Evolutionary conservation across 2,888 invertebrate species (phyloP).

Genomic region (Dorcus parallelipipedus): DNA sequence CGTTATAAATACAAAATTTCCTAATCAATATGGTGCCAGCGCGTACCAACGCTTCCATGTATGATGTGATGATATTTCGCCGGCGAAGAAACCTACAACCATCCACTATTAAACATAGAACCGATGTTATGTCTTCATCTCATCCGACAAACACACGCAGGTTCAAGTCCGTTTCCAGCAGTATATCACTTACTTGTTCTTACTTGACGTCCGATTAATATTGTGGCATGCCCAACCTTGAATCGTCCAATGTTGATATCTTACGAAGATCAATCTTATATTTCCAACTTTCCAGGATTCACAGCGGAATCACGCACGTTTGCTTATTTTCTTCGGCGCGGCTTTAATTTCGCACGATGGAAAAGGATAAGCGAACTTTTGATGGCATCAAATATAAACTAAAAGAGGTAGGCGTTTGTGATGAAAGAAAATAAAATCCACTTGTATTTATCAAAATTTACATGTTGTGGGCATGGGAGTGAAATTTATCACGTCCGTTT

Average conservation of each 20-base stretch:
- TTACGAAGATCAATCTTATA: conserved; percentile 38
- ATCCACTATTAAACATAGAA: conserved; percentile 26
- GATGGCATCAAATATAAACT: background rate
- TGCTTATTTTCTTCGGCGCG: conserved; percentile 1
- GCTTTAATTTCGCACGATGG: background rate
- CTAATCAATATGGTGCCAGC: conserved; percentile 35
- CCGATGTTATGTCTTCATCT: conserved; percentile 45
- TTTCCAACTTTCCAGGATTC: conserved; percentile 20
- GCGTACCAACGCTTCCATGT: conserved; percentile 27
- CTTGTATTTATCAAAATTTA: conserved; percentile 27
- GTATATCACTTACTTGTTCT: conserved; percentile 51
- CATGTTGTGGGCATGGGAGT: conserved; percentile 26
- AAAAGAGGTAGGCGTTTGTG: conserved; percentile 22
- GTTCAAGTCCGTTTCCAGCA: conserved; percentile 48
- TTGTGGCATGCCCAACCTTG: conserved; percentile 48
- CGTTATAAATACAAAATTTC: conserved; percentile 13
- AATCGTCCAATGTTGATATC: conserved; percentile 38
- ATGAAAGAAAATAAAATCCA: conserved; percentile 30
- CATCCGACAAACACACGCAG: conserved; percentile 44
- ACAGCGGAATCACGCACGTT: conserved; percentile 3
- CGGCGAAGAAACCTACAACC: conserved; percentile 17
- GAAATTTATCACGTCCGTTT: conserved; percentile 28
- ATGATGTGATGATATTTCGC: conserved; percentile 18
- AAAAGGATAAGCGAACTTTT: background rate
- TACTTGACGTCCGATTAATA: conserved; percentile 51